These are phyloP conservation scores for Mormyrops attenuatus DNA, from an alignment of 2,797 vertebrate species.

Conservation along the genomic window DNA sequence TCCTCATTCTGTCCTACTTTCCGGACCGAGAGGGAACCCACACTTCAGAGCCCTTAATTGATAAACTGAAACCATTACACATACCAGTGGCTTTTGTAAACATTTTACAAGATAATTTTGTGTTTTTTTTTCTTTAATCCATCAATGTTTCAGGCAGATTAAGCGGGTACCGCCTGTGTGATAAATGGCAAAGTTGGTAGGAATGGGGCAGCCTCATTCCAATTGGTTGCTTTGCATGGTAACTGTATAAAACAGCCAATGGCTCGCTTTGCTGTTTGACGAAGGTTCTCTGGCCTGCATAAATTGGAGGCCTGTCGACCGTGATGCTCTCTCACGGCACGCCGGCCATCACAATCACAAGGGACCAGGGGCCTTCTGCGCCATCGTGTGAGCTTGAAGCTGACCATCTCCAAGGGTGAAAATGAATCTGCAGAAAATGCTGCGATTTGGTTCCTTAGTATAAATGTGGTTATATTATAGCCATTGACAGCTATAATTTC, in stretches of 20 bases:
- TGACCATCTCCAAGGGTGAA: background rate
- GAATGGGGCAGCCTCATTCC: background rate
- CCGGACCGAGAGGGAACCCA: background rate
- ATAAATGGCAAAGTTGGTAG: background rate
- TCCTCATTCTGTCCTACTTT: slow-evolving; percentile 5
- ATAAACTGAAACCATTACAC: background rate
- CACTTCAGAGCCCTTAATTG: background rate
- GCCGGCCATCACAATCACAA: background rate
- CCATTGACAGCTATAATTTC: background rate
- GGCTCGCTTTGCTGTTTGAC: background rate
- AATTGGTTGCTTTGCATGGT: background rate
- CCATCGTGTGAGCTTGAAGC: background rate
- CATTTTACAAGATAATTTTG: background rate
- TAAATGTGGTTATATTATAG: background rate
- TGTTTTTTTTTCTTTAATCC: background rate
- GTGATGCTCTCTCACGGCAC: background rate
- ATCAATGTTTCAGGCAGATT: background rate
- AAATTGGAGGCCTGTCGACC: background rate
- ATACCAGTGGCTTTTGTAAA: background rate
- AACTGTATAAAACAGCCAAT: background rate
- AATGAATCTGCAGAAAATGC: background rate
- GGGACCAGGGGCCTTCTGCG: background rate
- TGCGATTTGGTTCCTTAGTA: background rate
- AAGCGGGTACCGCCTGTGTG: background rate
- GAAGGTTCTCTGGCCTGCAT: background rate